A percentile compares a stretch with the other conserved stretches of the same genome.
Conservation (phyloP, 2,888 invertebrate species). For the Eupithecia centaureata region DNA sequence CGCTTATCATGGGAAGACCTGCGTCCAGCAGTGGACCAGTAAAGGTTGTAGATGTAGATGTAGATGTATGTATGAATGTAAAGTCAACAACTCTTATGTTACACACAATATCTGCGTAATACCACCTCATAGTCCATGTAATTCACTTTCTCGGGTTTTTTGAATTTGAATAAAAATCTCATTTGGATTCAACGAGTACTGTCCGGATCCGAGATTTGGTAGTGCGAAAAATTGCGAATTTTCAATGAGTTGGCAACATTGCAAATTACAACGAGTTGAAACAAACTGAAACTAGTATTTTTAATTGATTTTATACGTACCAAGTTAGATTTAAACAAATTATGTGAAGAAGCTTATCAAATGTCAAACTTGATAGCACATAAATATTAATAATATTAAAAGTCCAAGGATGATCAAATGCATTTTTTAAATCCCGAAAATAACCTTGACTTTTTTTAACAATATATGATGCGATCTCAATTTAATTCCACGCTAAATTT, state of each 20-base stretch:
- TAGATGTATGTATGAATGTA: slow-evolving; percentile 9
- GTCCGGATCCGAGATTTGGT: slow-evolving; percentile 50
- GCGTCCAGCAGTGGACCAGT: too few relatives aligned
- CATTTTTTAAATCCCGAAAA: slow-evolving; percentile 2
- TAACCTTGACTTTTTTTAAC: slow-evolving; percentile 20
- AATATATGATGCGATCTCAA: background rate
- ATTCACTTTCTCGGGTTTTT: slow-evolving; percentile 66
- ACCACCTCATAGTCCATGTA: slow-evolving; percentile 44
- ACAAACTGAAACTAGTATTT: background rate
- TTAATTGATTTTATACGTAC: too few relatives aligned
- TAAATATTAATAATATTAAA: background rate
- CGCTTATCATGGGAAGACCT: too few relatives aligned
- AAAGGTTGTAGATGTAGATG: too few relatives aligned
- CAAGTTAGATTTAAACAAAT: background rate
- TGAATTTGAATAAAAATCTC: slow-evolving; percentile 66
- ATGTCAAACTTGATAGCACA: background rate
- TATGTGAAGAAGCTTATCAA: background rate
- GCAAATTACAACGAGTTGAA: too few relatives aligned
- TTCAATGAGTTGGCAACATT: slow-evolving; percentile 9
- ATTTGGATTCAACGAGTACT: slow-evolving; percentile 59
- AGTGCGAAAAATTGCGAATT: slow-evolving; percentile 45
- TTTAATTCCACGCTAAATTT: background rate
- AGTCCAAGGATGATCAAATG: background rate
- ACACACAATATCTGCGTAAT: slow-evolving; percentile 43
- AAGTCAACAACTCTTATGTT: slow-evolving; percentile 24